Percentiles rank a stretch among this genome's conserved stretches.
These are phyloP conservation scores for Istiophorus platypterus DNA, from an alignment of 2,113 vertebrate genomes.

Conservation along the genomic window DNA sequence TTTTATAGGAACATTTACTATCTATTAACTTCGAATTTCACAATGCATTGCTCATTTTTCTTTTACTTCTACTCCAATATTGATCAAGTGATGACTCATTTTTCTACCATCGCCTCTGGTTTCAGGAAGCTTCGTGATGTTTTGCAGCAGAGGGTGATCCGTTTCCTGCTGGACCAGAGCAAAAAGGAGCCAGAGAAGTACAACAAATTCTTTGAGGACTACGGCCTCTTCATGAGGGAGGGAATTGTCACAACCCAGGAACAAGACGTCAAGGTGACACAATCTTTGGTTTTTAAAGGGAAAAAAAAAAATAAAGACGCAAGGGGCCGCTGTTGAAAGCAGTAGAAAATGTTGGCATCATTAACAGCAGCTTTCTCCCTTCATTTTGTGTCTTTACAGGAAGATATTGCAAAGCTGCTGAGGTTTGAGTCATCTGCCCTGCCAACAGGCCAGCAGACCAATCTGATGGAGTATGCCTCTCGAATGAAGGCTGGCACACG, in stretches of 20 bases:
- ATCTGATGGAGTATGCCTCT: slow-evolving; percentile 88
- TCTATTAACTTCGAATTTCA: too few species aligned
- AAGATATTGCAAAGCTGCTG: slow-evolving; percentile 94
- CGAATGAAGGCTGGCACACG: slow-evolving; percentile 94
- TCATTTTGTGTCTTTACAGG: slow-evolving; percentile 68
- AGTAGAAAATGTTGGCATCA: background rate
- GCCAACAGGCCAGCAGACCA: slow-evolving; percentile 91
- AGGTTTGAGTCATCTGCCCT: slow-evolving; percentile 92
- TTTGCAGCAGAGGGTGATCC: slow-evolving; percentile 93
- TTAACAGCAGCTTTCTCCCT: background rate
- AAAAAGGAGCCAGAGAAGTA: slow-evolving; percentile 97
- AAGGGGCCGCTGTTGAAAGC: rapidly evolving
- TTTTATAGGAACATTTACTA: too few species aligned
- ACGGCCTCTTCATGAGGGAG: slow-evolving; percentile 94
- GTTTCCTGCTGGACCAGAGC: slow-evolving; percentile 95
- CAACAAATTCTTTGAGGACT: slow-evolving; percentile 94
- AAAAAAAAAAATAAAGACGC: background rate
- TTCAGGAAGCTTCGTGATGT: slow-evolving; percentile 93
- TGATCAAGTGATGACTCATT: background rate
- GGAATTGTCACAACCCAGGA: slow-evolving; percentile 95
- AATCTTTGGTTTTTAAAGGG: background rate
- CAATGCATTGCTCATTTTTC: background rate
- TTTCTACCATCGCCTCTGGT: background rate
- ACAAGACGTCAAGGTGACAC: slow-evolving; percentile 92
- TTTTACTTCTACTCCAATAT: background rate